A percentile compares a stretch with the other conserved stretches of the same genome.
Conservation (phyloP, 2,113 vertebrate species). For the Electrona antarctica region DNA sequence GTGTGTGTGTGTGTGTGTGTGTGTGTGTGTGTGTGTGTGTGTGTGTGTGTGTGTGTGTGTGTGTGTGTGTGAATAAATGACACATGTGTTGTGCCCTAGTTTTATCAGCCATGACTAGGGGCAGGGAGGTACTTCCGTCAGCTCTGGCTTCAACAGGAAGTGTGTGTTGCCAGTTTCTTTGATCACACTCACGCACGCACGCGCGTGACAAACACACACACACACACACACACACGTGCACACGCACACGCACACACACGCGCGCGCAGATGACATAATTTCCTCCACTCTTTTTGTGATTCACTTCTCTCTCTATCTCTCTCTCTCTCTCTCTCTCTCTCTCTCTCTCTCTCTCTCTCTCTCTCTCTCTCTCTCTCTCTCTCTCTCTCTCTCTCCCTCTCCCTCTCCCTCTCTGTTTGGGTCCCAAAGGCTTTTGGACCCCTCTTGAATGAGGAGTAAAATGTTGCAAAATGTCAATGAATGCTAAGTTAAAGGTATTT, state of each 20-base stretch:
- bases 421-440: no score
- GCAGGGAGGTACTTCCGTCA: slow-evolving; percentile 41
- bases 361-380: neutral
- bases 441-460: no score
- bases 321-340: neutral
- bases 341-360: neutral
- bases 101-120: neutral
- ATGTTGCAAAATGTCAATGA: no score
- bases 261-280: neutral
- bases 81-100: neutral
- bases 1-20: neutral
- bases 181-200: neutral
- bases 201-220: neutral
- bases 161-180: slow-evolving; percentile 22
- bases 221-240: slow-evolving; percentile 15
- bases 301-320: neutral
- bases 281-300: slow-evolving; percentile 11
- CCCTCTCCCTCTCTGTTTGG: no score
- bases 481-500: neutral
- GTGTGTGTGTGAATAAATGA: slow-evolving; percentile 12
- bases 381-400: neutral
- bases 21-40: neutral
- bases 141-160: slow-evolving; percentile 35
- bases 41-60: neutral
- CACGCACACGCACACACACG: slow-evolving; percentile 8